Percentiles rank a stretch among this genome's conserved stretches.
Evolutionary conservation across 2,113 vertebrate species (phyloP).

Genomic region (Neolamprologus longior): DNA sequence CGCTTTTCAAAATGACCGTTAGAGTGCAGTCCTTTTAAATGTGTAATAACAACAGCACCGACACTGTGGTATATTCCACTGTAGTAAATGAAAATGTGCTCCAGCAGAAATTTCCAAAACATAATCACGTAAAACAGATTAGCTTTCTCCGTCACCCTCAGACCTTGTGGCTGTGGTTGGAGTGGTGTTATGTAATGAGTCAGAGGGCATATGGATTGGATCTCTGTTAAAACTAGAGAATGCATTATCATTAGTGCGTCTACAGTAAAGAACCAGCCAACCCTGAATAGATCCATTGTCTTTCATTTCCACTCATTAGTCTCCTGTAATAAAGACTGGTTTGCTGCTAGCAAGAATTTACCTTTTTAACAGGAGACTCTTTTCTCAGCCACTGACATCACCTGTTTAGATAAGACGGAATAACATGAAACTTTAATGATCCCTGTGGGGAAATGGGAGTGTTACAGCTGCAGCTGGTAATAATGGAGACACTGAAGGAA

Average conservation of each 20-base stretch:
- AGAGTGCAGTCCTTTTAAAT: neutral
- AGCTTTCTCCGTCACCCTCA: neutral
- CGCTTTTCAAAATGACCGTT: neutral
- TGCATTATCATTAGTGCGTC: constrained; percentile 62
- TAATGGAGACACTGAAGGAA: neutral
- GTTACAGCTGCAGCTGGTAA: constrained; percentile 10
- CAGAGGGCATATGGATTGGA: constrained; percentile 43
- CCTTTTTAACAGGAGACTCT: constrained; percentile 44
- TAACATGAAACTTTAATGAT: constrained; percentile 41
- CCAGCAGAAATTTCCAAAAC: neutral
- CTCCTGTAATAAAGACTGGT: constrained; percentile 57
- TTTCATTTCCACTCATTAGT: constrained; percentile 68
- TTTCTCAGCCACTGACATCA: constrained; percentile 25
- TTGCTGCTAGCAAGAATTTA: constrained; percentile 53
- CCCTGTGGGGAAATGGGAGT: neutral
- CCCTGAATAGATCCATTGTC: constrained; percentile 58
- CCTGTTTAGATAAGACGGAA: constrained; percentile 37
- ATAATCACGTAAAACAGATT: neutral
- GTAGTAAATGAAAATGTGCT: neutral
- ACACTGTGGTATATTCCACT: neutral
- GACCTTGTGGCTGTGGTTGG: constrained; percentile 16
- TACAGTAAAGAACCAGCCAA: constrained; percentile 44
- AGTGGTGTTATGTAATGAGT: constrained; percentile 46
- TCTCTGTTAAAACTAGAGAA: constrained; percentile 55
- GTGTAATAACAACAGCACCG: neutral